Evolutionary conservation across 2,888 invertebrate genomes (phyloP).

Genomic region (Apamea monoglypha): DNA sequence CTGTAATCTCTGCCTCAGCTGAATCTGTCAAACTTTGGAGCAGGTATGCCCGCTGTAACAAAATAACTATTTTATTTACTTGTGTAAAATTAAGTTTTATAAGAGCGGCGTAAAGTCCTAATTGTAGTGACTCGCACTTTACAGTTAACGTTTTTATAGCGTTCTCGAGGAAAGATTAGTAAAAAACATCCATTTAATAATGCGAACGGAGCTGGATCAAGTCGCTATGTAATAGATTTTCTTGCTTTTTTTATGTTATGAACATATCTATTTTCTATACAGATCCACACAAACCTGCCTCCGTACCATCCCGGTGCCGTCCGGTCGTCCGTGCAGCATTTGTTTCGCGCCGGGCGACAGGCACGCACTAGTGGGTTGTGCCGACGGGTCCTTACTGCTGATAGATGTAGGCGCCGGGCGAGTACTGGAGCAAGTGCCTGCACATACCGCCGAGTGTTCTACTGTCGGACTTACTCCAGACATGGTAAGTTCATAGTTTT

Average conservation of each 20-base stretch:
- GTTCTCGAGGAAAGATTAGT: neutral
- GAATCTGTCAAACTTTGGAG: constrained; percentile 99
- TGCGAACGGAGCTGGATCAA: too few species aligned
- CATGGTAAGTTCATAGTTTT: constrained; percentile 83
- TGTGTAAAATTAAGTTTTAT: neutral
- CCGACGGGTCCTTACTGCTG: constrained; percentile 95
- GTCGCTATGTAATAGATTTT: too few species aligned
- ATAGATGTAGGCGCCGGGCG: constrained; percentile 96
- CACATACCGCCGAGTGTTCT: constrained; percentile 95
- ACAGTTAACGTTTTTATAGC: neutral
- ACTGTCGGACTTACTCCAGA: constrained; percentile 95
- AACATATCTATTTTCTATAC: neutral
- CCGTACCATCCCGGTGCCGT: constrained; percentile 91
- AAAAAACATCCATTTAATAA: neutral
- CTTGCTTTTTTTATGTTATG: too few species aligned
- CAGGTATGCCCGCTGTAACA: constrained; percentile 87
- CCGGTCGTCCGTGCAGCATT: constrained; percentile 92
- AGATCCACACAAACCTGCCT: constrained; percentile 92
- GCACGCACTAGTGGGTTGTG: constrained; percentile 96
- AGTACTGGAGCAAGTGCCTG: constrained; percentile 95
- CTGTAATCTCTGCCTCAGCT: constrained; percentile 95
- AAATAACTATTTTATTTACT: neutral
- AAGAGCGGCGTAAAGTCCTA: too few species aligned
- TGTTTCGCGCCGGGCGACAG: constrained; percentile 97
- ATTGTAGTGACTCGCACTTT: neutral